phyloP scores from a whole-genome alignment of 2,113 vertebrate genomes.

The Phalacrocorax brasilianus region DNA sequence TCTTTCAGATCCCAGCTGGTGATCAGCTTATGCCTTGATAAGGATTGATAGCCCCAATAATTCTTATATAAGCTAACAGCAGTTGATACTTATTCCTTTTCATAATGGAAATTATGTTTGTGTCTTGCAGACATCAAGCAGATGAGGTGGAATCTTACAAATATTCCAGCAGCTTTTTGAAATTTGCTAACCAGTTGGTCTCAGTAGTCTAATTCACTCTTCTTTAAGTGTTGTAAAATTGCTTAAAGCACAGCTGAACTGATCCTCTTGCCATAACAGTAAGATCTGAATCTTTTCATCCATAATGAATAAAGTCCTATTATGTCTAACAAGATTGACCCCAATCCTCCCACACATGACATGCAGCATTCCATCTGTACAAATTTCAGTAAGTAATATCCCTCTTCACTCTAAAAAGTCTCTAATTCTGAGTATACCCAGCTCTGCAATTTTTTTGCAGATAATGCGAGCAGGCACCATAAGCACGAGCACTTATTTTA shows the following conservation, averaged over 20 bases:
- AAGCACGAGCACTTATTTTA: background rate
- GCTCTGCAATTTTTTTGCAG: background rate
- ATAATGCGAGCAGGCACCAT: background rate
- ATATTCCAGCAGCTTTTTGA: background rate
- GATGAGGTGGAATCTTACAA: background rate
- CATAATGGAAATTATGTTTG: background rate
- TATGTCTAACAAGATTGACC: slow-evolving; percentile 49
- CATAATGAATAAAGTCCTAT: background rate
- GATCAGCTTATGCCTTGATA: background rate
- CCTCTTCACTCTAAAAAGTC: background rate
- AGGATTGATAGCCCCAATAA: background rate
- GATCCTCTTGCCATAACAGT: background rate
- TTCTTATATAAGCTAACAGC: background rate
- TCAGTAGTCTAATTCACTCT: background rate
- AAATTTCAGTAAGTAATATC: background rate
- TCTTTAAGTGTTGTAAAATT: background rate
- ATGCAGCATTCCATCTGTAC: background rate
- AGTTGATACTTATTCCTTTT: background rate
- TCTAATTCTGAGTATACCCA: background rate
- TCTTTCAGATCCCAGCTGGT: background rate
- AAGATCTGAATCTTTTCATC: background rate
- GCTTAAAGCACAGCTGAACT: background rate
- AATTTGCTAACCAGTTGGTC: background rate
- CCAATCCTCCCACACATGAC: background rate
- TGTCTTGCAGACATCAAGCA: background rate